Percentiles rank a stretch among this genome's conserved stretches.
Evolutionary conservation across 2,113 vertebrate genomes (phyloP).

Genomic region (Petaurus breviceps): DNA sequence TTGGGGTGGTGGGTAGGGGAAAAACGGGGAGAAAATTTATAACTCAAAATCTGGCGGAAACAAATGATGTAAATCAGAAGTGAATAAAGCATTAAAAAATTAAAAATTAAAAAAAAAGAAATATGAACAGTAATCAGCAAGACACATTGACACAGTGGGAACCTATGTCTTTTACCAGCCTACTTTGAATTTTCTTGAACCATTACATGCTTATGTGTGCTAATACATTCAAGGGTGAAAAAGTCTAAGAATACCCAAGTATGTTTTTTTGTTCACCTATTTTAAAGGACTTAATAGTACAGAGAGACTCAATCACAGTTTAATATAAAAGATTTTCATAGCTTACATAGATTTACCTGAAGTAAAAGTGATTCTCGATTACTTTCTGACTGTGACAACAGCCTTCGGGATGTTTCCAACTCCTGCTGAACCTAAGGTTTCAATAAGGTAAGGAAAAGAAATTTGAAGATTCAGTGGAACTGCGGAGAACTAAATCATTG

Average conservation of each 20-base stretch:
- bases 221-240: slow-evolving; percentile 27
- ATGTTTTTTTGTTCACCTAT: slow-evolving; percentile 6
- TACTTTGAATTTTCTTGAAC: slow-evolving; percentile 40
- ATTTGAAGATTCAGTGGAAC: slow-evolving; percentile 8
- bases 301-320: slow-evolving; percentile 18
- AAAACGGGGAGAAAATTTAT: too few relatives aligned
- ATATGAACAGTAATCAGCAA: slow-evolving; percentile 29
- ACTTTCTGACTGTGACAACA: slow-evolving; percentile 89
- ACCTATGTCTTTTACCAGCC: neutral
- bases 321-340: slow-evolving; percentile 63
- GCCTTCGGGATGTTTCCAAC: slow-evolving; percentile 86
- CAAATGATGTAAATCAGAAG: too few relatives aligned
- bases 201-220: slow-evolving; percentile 30
- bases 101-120: slow-evolving; percentile 56
- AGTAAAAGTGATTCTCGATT: slow-evolving; percentile 88
- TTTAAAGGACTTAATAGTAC: slow-evolving; percentile 38
- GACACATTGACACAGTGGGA: slow-evolving; percentile 36
- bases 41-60: too few relatives aligned
- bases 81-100: neutral
- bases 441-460: slow-evolving; percentile 58
- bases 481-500: slow-evolving; percentile 46
- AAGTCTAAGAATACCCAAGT: neutral
- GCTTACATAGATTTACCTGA: slow-evolving; percentile 86
- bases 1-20: too few relatives aligned
- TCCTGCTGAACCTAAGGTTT: slow-evolving; percentile 88